phyloP scores from a whole-genome alignment of 1,140 invertebrate species.

The Drosophila novamexicana region DNA sequence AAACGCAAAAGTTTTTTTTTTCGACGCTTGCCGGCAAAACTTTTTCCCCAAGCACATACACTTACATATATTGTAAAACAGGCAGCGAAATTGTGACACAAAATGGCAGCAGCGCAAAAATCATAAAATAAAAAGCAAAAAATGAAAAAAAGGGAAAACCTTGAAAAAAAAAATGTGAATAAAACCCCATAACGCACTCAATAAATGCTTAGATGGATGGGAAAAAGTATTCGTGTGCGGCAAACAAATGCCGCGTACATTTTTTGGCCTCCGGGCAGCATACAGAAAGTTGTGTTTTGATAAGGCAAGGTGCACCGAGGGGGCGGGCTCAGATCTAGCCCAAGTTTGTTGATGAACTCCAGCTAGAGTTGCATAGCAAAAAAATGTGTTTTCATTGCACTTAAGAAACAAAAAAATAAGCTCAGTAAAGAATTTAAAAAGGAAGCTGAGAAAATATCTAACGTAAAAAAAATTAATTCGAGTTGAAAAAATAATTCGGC shows the following conservation, averaged over 20 bases:
- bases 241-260: conserved; percentile 56
- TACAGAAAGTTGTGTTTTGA: conserved; percentile 24
- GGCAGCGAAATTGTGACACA: conserved; percentile 74
- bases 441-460: no score
- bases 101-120: conserved; percentile 68
- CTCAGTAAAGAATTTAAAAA: not conserved
- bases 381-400: conserved; percentile 1
- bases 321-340: not conserved
- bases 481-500: not conserved
- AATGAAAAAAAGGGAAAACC: conserved; percentile 4
- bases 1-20: conserved; percentile 78
- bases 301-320: not conserved
- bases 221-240: conserved; percentile 39
- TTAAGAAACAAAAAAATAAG: not conserved
- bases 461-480: not conserved
- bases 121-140: conserved; percentile 58
- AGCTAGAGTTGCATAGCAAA: no score
- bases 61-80: conserved; percentile 57
- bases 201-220: conserved; percentile 65
- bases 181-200: conserved; percentile 74
- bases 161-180: conserved; percentile 25
- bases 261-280: conserved; percentile 46
- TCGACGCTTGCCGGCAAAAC: conserved; percentile 50
- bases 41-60: conserved; percentile 44
- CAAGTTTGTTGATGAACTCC: not conserved